Conservation (phyloP, 2,113 vertebrate species). For the Arizona elegans region DNA sequence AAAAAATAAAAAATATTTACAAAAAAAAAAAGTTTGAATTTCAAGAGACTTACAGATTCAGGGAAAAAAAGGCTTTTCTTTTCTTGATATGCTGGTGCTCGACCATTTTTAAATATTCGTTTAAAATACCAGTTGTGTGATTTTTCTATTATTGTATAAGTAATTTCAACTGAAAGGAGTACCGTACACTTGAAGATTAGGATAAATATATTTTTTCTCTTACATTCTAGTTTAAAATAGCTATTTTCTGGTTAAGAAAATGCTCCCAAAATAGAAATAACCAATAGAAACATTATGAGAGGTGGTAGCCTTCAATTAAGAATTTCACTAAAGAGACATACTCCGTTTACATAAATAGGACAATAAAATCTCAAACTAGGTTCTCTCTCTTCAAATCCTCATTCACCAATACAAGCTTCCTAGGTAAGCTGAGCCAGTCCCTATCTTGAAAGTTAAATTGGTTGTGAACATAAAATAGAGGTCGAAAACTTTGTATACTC, state of each 20-base stretch:
- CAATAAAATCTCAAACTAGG: background rate
- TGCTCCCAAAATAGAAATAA: background rate
- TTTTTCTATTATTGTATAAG: background rate
- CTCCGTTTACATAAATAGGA: background rate
- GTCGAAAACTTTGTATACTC: too few species aligned
- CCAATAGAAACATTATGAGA: background rate
- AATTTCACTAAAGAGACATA: background rate
- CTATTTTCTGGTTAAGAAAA: background rate
- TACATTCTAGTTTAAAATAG: background rate
- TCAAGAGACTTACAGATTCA: background rate
- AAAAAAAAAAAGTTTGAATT: background rate
- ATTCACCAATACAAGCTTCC: background rate
- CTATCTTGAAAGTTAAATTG: background rate
- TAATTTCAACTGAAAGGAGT: background rate
- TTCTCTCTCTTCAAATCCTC: background rate
- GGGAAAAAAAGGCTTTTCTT: background rate
- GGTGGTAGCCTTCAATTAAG: background rate
- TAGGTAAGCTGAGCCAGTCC: background rate
- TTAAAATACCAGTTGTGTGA: background rate
- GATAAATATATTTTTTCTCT: background rate
- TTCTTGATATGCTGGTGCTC: background rate
- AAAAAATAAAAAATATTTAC: too few species aligned
- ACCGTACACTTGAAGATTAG: background rate
- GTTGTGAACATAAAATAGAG: background rate
- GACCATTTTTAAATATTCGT: background rate